These are phyloP conservation scores for Pycnonotus jocosus DNA, from an alignment of 2,113 vertebrate genomes.

Conservation along the genomic window DNA sequence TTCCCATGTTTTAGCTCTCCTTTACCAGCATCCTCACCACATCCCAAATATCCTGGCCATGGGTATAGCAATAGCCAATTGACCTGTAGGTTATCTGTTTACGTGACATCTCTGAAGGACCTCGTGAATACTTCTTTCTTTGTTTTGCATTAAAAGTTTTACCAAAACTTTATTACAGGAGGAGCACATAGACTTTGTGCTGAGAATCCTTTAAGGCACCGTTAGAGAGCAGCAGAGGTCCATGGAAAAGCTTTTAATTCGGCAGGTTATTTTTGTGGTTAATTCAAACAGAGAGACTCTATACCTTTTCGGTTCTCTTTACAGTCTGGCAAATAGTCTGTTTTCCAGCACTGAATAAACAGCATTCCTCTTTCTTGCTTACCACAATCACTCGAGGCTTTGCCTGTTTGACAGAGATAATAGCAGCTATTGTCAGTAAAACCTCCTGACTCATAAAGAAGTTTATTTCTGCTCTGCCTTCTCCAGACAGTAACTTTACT, in stretches of 20 bases:
- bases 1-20: background rate
- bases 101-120: background rate
- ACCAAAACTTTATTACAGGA: background rate
- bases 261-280: background rate
- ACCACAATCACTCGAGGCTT: background rate
- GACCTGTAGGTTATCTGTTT: background rate
- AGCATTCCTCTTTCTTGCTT: background rate
- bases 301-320: background rate
- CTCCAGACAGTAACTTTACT: background rate
- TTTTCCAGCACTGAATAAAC: background rate
- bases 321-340: background rate
- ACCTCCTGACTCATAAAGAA: background rate
- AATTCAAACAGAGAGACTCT: background rate
- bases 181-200: background rate
- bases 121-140: background rate
- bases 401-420: constrained; percentile 35
- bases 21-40: background rate
- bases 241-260: background rate
- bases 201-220: background rate
- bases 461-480: constrained; percentile 5
- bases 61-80: background rate
- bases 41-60: background rate
- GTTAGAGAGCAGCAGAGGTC: constrained; percentile 63
- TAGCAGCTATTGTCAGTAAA: background rate
- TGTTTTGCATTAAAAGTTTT: background rate